Percentiles rank a stretch among this genome's conserved stretches.
phyloP scores from a whole-genome alignment of 2,888 invertebrate genomes.

The Calameuta filiformis region DNA sequence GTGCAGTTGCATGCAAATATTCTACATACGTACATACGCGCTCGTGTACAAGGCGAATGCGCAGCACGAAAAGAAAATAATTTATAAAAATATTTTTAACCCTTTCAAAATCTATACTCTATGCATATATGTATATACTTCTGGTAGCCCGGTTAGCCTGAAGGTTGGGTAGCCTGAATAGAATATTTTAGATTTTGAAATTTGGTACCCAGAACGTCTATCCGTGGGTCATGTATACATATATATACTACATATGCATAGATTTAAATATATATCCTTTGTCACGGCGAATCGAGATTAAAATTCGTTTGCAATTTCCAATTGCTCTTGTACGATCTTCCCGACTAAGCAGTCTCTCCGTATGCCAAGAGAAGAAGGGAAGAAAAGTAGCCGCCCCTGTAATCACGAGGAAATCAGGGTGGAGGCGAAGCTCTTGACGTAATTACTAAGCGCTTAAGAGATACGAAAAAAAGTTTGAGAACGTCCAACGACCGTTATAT shows the following conservation, averaged over 20 bases:
- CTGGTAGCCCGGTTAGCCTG: background rate
- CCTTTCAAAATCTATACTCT: background rate
- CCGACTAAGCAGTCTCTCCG: background rate
- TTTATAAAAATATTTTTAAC: background rate
- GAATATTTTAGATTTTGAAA: background rate
- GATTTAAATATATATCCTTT: background rate
- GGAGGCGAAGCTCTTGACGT: background rate
- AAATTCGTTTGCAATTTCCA: background rate
- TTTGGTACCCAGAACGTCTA: background rate
- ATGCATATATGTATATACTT: background rate
- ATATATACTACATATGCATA: background rate
- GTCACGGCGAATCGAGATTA: background rate
- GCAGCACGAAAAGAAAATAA: background rate
- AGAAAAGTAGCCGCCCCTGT: background rate
- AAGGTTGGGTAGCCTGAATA: background rate
- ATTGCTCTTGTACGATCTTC: background rate
- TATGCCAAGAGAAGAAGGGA: background rate
- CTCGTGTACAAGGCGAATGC: background rate
- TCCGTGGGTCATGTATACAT: background rate
- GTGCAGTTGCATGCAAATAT: background rate
- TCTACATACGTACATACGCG: background rate
- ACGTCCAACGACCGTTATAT: background rate
- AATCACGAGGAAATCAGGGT: background rate
- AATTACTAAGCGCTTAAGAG: background rate
- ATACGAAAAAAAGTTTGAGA: background rate